Conservation (phyloP, 2,797 vertebrate species). For the Artibeus jamaicensis region DNA sequence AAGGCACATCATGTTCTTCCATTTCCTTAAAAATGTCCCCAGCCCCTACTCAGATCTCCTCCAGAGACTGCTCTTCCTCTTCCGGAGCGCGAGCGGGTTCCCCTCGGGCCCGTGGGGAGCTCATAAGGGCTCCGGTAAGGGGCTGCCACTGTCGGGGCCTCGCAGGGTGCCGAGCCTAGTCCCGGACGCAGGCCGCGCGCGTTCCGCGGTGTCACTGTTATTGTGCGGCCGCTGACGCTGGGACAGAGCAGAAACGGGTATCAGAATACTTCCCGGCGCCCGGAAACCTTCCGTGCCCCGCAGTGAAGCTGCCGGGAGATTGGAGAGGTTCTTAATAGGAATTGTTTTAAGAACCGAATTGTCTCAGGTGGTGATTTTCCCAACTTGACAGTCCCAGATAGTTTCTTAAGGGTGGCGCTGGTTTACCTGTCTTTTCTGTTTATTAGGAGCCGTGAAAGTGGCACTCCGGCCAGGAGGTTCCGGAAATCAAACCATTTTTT, state of each 20-base stretch:
- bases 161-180: neutral
- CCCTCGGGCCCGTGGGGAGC: neutral
- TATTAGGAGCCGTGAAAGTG: neutral
- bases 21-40: neutral
- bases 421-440: conserved; percentile 41
- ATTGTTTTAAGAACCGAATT: neutral
- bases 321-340: neutral
- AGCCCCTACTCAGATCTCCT: neutral
- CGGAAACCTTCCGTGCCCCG: neutral
- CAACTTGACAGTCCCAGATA: neutral
- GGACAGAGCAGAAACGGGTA: neutral
- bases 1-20: neutral
- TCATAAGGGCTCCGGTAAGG: neutral
- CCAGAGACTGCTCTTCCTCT: neutral
- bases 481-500: conserved; percentile 50
- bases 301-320: neutral
- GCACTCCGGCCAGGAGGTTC: neutral
- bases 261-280: neutral
- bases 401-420: neutral
- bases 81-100: neutral
- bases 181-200: neutral
- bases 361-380: neutral
- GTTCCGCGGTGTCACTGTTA: neutral
- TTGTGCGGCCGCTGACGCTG: conserved; percentile 21
- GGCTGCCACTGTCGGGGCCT: neutral